Evolutionary conservation across 2,113 vertebrate species (phyloP), one percentile per base, ranked within the genome.

Genomic region (Grantiella picta): DNA sequence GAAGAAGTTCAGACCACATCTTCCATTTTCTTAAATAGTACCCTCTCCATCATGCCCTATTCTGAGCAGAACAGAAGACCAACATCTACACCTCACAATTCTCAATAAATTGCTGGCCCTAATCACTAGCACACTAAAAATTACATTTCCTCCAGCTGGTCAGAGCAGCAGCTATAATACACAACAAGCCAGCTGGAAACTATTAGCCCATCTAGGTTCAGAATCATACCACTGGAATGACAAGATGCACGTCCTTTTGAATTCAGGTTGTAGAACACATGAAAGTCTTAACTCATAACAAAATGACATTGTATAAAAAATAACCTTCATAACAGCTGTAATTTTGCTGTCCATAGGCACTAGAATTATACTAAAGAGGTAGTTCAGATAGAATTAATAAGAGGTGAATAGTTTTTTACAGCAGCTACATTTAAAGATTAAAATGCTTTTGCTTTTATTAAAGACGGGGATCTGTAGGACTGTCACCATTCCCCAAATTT

Each of bases 281-380:
- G 19, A 19, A 91, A 92, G 49, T 57, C 59, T 42, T 85, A 80
- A 80, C 38, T 89, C n/a, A 16, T 57, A 91, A 85, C 15, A 83
- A 85, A 93, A 93, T 53, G 12, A 15, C 33, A 63, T 77, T 88
- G 27, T 66, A 80, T 78, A 18, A 95, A 93, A 94, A 91, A 93
- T 73, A 92, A 73, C 70, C 63, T 93, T 90, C 59, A 90, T 80
- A 20, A 44, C 47, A 77, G 19, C 11, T 52, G 27, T 73, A 63
- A 92, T 96, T 86, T 94, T 88, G 38, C 12, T 86, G 52, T 61
- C 63, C 42, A 25, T 29, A 85, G 27, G 70, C 75, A 33, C 28
- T 65, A 82, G 63, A 77, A 93, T 88, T 90, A 85, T 63, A 65
- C 44, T 75, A 69, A 82, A 85, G 63, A 77, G 15, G 29, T 33